Base-by-base conservation (phyloP, 1,140 invertebrate species). In the Drosophila sproati region DNA sequence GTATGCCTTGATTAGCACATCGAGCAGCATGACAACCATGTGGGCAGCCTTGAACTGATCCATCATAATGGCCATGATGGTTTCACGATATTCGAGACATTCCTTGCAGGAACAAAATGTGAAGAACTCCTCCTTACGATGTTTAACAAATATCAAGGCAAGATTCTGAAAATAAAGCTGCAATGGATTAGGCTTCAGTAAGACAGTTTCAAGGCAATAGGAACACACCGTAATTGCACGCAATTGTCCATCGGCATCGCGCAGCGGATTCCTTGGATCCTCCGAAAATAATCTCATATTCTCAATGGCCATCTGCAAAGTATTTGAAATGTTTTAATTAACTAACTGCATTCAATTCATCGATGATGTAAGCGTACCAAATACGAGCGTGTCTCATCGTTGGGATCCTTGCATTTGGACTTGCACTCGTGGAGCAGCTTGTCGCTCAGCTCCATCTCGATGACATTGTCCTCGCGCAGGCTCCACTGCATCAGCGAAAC, bases 21-120 rank as follows among this genome's bases (percentile, higher is more conserved):
- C 89, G 35, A 92, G 77, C 45, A 92, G 59, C 82, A 92, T 91
- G 45, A 91, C 91, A 48, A 92, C 90, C 91, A 92, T 90, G 72
- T 92, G 91, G 37, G 87, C 78, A 74, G 91, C 88, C 70, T 92
- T 92, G 62, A 91, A 92, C 78, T 92, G 91, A 63, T 92, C 92
- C 73, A 91, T 87, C 86, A 92, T 91, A 51, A 92, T 86, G 43
- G 81, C 88, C 76, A 92, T 86, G 41, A 92, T 90, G 61, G 88
- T 86, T 82, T 92, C 91, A 54, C 92, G 91, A 79, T 92, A 92
- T 82, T 92, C 80, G 72, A 92, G 76, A 80, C 92, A 92, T 79
- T 92, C 81, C 71, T 88, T 85, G 76, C 92, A 92, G 77, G 89
- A 91, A 75, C 92, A 92, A 80, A 91, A 92, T 73, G 91, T 91